Evolutionary conservation across 1,140 invertebrate genomes (phyloP), one percentile per base, ranked within the genome.

Genomic region (Danaus plexippus): DNA sequence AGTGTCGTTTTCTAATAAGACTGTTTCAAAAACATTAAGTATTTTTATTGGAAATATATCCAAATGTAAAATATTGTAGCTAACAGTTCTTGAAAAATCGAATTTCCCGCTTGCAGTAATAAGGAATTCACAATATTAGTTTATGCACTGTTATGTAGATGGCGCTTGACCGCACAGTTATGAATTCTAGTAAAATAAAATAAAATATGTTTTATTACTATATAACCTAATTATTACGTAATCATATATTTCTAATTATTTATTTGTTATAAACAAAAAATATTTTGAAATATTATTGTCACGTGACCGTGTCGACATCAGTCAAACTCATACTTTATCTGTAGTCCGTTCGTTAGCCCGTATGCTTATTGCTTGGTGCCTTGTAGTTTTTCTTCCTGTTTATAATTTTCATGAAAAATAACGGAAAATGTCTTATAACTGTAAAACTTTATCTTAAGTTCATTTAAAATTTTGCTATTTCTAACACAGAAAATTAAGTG

Each of bases 321-420:
- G 22, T 43, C 11, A 44, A 45, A 61, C 5, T 7, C 12, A 10
- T 62, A 52, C 46, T 46, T 69, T 50, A 61, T 68, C 66, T 65
- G 61, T 66, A 54, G 62, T 63, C 58, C 64, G 71, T 66, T 77
- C 64, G 67, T 57, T 68, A 61, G 67, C 67, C 62, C 67, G 67
- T 63, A 60, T 62, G 65, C 58, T 71, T 67, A 66, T 71, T 67
- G 72, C 58, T 71, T 67, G 67, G 69, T 67, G 72, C 75, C 63
- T 78, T 73, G 71, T 74, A 64, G 75, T 77, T 83, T 79, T 75
- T 70, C 68, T 77, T 61, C 61, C 67, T 69, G 72, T 80, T 75
- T 75, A 65, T 66, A 75, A 80, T 80, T 84, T 84, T 84, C 71
- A 75, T 77, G 75, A 83, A 80, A 82, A 80, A 62, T 83, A 83